Evolutionary conservation across 2,797 vertebrate species (phyloP).

Genomic region (Etheostoma nigrum): DNA sequence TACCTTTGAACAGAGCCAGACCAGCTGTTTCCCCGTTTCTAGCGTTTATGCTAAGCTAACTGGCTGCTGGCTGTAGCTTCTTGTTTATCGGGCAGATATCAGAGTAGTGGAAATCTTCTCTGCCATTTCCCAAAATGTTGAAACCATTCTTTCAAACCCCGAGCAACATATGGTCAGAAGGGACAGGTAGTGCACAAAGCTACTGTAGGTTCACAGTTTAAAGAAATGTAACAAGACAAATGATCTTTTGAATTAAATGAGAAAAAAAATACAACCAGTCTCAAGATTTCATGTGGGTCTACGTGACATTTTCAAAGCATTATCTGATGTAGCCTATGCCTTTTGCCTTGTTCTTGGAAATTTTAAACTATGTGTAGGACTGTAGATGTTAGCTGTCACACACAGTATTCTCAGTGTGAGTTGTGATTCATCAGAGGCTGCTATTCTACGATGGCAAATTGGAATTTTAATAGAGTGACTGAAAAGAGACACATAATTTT

Average conservation of each 20-base stretch:
- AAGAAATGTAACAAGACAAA: not conserved
- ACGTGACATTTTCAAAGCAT: constrained; percentile 9
- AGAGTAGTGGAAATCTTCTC: not conserved
- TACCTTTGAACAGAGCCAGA: not conserved
- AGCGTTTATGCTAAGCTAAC: not conserved
- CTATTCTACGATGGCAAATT: constrained; percentile 36
- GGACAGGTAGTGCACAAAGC: not conserved
- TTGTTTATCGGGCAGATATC: not conserved
- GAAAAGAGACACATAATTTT: constrained; percentile 46
- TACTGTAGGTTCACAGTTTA: not conserved
- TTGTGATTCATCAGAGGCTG: constrained; percentile 51
- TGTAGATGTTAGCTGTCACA: constrained; percentile 33
- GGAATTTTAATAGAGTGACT: constrained; percentile 52
- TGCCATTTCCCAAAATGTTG: not conserved
- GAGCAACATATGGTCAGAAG: not conserved
- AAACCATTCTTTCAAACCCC: not conserved
- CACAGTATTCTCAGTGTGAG: constrained; percentile 27
- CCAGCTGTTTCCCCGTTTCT: not conserved
- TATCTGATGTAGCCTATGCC: constrained; percentile 13
- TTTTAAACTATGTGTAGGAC: constrained; percentile 7
- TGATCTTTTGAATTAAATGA: not conserved
- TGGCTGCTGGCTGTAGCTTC: not conserved
- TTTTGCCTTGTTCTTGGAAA: constrained; percentile 18
- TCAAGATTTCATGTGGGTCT: constrained; percentile 13
- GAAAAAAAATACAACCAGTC: not conserved